Conservation (phyloP, 2,888 invertebrate genomes). For the Drosophila rubida region DNA sequence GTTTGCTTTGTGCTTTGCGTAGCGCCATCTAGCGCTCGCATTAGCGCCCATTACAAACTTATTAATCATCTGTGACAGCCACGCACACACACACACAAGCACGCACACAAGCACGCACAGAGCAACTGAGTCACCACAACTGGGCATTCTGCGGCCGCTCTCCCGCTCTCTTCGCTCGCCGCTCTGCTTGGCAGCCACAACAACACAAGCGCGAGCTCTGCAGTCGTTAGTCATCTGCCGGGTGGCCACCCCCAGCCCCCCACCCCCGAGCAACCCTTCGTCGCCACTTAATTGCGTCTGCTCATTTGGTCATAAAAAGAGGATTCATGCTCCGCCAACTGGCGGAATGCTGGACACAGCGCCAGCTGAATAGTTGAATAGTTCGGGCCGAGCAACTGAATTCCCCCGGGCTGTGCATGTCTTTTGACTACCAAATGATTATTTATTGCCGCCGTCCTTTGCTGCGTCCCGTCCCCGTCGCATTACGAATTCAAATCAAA, state of each 20-base stretch:
- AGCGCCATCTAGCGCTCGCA: conserved; percentile 41
- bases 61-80: conserved; percentile 58
- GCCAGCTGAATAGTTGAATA: conserved; percentile 11
- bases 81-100: not conserved
- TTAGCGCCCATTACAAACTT: conserved; percentile 53
- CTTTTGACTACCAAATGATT: too few relatives aligned
- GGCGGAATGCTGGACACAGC: conserved; percentile 24
- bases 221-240: conserved; percentile 64
- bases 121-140: conserved; percentile 61
- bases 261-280: conserved; percentile 37
- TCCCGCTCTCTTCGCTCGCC: not conserved
- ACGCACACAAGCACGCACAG: conserved; percentile 4
- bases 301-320: conserved; percentile 70
- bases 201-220: not conserved
- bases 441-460: too few relatives aligned
- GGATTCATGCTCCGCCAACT: conserved; percentile 45
- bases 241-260: not conserved
- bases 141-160: conserved; percentile 4
- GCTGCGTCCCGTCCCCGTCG: not conserved
- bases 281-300: conserved; percentile 69
- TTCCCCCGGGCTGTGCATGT: conserved; percentile 7
- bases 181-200: not conserved
- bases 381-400: conserved; percentile 30
- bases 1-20: not conserved
- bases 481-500: not conserved